Evolutionary conservation across 2,113 vertebrate species (phyloP).

Genomic region (Ranitomeya variabilis): DNA sequence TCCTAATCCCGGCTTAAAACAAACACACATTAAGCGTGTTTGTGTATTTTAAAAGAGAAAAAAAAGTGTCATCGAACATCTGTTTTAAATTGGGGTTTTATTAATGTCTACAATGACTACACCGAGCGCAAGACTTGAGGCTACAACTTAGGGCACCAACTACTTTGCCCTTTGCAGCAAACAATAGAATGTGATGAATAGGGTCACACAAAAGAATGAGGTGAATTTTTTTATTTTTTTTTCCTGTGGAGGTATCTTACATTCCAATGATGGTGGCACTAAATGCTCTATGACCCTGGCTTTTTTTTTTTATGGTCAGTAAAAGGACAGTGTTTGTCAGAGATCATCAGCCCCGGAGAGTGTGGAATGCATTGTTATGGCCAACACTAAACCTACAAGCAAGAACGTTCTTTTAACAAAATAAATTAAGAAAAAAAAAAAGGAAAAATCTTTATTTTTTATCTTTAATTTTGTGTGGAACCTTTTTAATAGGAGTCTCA

Average conservation of each 20-base stretch:
- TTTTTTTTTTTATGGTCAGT: background rate
- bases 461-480: background rate
- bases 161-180: constrained; percentile 26
- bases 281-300: constrained; percentile 7
- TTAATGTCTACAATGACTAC: background rate
- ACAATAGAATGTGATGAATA: constrained; percentile 19
- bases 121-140: background rate
- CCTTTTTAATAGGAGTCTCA: background rate
- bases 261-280: constrained; percentile 12
- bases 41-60: background rate
- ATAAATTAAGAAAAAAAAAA: background rate
- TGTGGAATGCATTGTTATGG: constrained; percentile 30
- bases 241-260: constrained; percentile 19
- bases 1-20: constrained; percentile 20
- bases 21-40: constrained; percentile 9
- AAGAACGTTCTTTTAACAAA: background rate
- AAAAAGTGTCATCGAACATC: constrained; percentile 29
- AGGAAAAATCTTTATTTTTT: background rate
- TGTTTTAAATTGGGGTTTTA: constrained; percentile 24
- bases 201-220: constrained; percentile 43
- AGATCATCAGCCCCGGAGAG: background rate
- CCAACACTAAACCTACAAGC: background rate
- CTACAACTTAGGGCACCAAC: constrained; percentile 39
- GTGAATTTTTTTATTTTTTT: constrained; percentile 32
- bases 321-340: constrained; percentile 1